A percentile compares a stretch with the other conserved stretches of the same genome.
These are phyloP conservation scores for Conger conger DNA, from an alignment of 2,113 vertebrate genomes.

Conservation along the genomic window DNA sequence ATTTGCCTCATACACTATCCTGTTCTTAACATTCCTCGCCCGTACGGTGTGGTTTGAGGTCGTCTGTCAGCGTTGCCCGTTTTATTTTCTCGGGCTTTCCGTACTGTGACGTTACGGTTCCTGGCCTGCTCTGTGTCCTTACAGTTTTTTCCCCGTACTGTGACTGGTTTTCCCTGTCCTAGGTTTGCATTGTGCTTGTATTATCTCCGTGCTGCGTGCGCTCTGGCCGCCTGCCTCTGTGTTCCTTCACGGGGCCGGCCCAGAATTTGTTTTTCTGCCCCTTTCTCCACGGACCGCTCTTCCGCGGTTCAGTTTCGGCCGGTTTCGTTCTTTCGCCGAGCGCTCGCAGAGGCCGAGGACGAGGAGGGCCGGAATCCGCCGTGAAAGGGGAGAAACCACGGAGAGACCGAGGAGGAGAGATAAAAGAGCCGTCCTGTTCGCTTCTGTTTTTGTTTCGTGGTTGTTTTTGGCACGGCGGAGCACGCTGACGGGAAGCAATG, in stretches of 20 bases:
- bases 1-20: not conserved
- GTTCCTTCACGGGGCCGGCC: not conserved
- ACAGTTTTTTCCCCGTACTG: not conserved
- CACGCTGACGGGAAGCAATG: not conserved
- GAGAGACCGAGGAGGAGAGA: not conserved
- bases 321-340: not conserved
- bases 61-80: not conserved
- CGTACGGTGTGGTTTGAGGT: not conserved
- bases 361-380: not conserved
- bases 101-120: not conserved
- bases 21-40: not conserved
- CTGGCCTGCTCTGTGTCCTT: not conserved
- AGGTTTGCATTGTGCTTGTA: not conserved
- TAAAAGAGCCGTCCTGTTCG: not conserved
- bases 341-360: not conserved
- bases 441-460: not conserved
- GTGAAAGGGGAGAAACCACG: not conserved
- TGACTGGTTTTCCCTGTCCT: not conserved
- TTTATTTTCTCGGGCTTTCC: not conserved
- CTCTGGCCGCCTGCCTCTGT: not conserved
- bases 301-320: not conserved
- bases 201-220: not conserved
- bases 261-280: not conserved
- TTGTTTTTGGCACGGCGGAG: not conserved
- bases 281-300: not conserved